A percentile compares a stretch with the other conserved stretches of the same genome.
phyloP scores from a whole-genome alignment of 1,140 invertebrate species.

The Dysdera silvatica region DNA sequence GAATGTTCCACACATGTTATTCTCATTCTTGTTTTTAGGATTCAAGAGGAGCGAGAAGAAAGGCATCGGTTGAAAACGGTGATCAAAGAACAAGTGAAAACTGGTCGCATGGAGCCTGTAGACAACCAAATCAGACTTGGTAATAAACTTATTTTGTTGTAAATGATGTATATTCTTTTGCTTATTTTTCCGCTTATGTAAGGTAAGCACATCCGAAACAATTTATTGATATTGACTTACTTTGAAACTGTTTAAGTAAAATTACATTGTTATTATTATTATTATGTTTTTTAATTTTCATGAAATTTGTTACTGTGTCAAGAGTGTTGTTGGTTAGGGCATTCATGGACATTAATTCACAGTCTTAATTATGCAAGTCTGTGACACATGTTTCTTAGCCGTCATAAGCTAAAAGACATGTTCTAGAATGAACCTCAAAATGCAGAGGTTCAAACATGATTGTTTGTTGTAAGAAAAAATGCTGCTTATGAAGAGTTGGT shows the following conservation, averaged over 20 bases:
- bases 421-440: too few relatives aligned
- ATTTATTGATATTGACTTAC: too few relatives aligned
- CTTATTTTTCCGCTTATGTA: neutral
- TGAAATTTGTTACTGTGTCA: neutral
- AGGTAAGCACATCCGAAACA: neutral
- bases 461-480: too few relatives aligned
- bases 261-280: neutral
- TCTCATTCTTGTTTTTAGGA: constrained; percentile 51
- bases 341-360: too few relatives aligned
- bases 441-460: too few relatives aligned
- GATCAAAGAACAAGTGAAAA: constrained; percentile 41
- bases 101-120: constrained; percentile 17
- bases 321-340: too few relatives aligned
- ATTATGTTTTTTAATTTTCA: neutral
- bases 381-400: too few relatives aligned
- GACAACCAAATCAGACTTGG: constrained; percentile 25
- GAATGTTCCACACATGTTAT: too few relatives aligned
- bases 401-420: too few relatives aligned
- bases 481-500: too few relatives aligned
- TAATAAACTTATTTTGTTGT: neutral
- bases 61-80: constrained; percentile 61
- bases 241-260: neutral
- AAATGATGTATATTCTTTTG: neutral
- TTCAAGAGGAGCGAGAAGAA: constrained; percentile 94
- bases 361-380: too few relatives aligned